Base-by-base conservation (phyloP, 2,888 invertebrate species). In the Magallana nippona region DNA sequence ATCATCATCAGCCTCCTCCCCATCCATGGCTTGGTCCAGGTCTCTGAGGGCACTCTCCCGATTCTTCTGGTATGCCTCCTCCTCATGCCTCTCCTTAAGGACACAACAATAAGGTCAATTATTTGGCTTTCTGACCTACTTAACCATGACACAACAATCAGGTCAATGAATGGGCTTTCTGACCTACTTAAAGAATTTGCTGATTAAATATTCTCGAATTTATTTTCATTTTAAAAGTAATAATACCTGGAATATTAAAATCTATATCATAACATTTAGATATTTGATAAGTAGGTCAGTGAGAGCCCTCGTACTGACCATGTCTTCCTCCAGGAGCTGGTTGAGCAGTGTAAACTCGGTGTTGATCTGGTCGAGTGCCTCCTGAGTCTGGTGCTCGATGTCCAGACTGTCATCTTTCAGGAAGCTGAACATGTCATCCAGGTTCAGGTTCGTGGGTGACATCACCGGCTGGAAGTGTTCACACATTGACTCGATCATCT, bases 401-500 rank as follows among this genome's bases (percentile, higher is more conserved):
- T 60, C 83, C 13, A 80, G 82, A 19, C 79, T 58, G 78, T 92
- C 91, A 60, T 91, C 91, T 79, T 89, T 89, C 11, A 92, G 89
- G 86, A 92, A 92, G 83, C 90, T 89, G 86, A 92, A 92, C 89
- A 92, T 92, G 82, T 90, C 88, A 82, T 92, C 92, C 10, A 92
- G 89, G 86, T 92, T 91, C 55, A 92, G 89, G 85, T 90, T 91
- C 86, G 91, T 88, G 8, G 92, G 91, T 0, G 91, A 89, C 55
- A 91, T 90, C 1, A 90, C 88, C 3, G 92, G 91, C 81, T 92
- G 89, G 86, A 91, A 90, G 78, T 92, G 91, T 17, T 89, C 89
- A 92, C 92, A 92, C 91, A 92, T 91, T 8, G 92, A 90, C 86
- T 91, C 92, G 15, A 92, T 92, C 86, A 92, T 87, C 55, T 89